Base-by-base conservation (phyloP, 1,140 invertebrate genomes). In the Rhizoglyphus robini region DNA sequence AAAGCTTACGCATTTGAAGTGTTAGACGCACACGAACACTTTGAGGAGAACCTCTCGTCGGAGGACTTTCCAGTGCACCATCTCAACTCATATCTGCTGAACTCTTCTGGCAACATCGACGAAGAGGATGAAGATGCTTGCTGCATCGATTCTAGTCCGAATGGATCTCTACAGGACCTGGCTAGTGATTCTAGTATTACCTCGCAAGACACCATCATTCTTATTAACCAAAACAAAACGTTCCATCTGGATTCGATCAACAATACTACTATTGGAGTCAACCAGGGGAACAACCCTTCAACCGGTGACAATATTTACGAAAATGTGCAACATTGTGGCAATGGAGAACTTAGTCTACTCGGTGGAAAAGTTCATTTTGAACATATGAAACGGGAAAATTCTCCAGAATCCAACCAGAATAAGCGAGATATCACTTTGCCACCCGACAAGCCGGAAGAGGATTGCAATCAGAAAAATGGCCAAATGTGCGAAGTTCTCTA, bases 121-220 rank as follows among this genome's bases (percentile, higher is more conserved):
- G 61, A 64, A 32, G 36, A 41, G 23, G 38, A 58, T 38, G 30
- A 31, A 31, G 51, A 65, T 46, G 49, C 32, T 27, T 29, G 61
- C 41, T 31, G 48, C 38, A 29, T 59, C 51, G 47, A 57, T 51
- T 60, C 38, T 66, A 66, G 66, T 64, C 66, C 66, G 18, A 65
- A 30, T 25, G 59, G 59, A 47, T 67, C 66, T 23, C 66, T 67
- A 34, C 66, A 63, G 27, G 67, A 68, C 47, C n/a, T 68, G 2
- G 63, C 63, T 8, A 65, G 63, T 65, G 67, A 68, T 63, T 68
- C 67, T 0, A 65, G 63, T 41, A 59, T 68, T 32, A 68, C 67
- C 13, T 65, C 63, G 31, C 67, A 68, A 49, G 67, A 68, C 48
- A 68, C 67, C 13, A 68, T 68, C n/a, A 68, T 68, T 31, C 47